Base-by-base conservation (phyloP, 1,140 invertebrate species). In the Drosophila sp. region DNA sequence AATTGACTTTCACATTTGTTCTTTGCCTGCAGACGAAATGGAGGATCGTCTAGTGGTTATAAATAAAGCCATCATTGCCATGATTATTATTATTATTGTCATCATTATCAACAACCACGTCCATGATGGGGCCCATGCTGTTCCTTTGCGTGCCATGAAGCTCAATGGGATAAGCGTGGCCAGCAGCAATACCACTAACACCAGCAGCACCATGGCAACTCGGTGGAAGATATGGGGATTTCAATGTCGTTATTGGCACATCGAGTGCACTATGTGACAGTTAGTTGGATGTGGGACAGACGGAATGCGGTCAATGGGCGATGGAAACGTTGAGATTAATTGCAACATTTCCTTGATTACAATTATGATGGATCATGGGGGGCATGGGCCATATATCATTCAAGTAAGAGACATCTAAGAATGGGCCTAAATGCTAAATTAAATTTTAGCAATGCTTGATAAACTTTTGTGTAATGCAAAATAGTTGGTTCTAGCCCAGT, bases 231-330 rank as follows among this genome's bases (percentile, higher is more conserved):
- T 17, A 17, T 60, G 57, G n/a, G 25, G 38, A 44, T 70, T 47
- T 63, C 64, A 75, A 44, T 70, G 60, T 30, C 77, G 67, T 74
- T 85, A 83, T 72, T 70, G 72, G 47, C 60, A 58, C 81, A 71
- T 71, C 71, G 73, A 54, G 77, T 78, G 77, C 72, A 60, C 54
- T 70, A 64, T 64, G 30, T n/a, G 60, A 27, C 62, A n/a, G 27
- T 11, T 58, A 60, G 23, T 38, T 35, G 62, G 62, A 32, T 60
- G 44, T n/a, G 10, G 17, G 8, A 27, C 50, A 33, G n/a, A 35
- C 29, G 32, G 56, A 25, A 27, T 32, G 57, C 65, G 54, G 23
- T 7, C 6, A 66, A 27, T 27, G 38, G n/a, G 32, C 32, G 30
- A 23, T 55, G 10, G 56, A 41, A 55, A 29, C 55, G 29, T 23